These are phyloP conservation scores for Andrena bicolor DNA, from an alignment of 2,888 invertebrate genomes.

Conservation along the genomic window DNA sequence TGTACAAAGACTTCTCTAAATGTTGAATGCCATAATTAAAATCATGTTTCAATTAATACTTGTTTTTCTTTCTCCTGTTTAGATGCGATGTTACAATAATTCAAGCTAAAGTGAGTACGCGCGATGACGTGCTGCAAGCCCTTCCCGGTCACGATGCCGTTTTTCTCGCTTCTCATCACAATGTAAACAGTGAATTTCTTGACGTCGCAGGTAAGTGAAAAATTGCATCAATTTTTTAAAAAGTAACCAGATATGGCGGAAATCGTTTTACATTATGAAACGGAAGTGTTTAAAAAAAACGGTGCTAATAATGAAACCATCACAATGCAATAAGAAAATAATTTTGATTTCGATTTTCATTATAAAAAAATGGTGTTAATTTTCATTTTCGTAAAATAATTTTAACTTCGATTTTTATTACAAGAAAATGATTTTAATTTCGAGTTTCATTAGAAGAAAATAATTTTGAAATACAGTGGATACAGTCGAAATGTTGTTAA, in stretches of 20 bases:
- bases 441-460: too few relatives aligned
- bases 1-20: too few relatives aligned
- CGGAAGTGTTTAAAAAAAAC: too few relatives aligned
- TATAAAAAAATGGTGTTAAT: not conserved
- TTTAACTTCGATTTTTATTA: not conserved
- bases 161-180: conserved; percentile 71
- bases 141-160: conserved; percentile 80
- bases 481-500: too few relatives aligned
- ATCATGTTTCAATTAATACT: not conserved
- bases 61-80: conserved; percentile 28
- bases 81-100: conserved; percentile 81
- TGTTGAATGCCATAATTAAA: not conserved
- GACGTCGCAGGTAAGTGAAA: conserved; percentile 81
- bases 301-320: too few relatives aligned
- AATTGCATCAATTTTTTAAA: not conserved
- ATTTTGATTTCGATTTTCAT: too few relatives aligned
- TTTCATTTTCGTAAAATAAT: too few relatives aligned
- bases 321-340: too few relatives aligned
- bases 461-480: too few relatives aligned
- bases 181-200: conserved; percentile 87
- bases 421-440: not conserved
- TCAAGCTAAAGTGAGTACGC: conserved; percentile 54
- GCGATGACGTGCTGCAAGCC: conserved; percentile 74
- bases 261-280: not conserved
- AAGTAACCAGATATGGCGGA: too few relatives aligned